Conservation (phyloP, 2,888 invertebrate species). For the Buathra laborator region DNA sequence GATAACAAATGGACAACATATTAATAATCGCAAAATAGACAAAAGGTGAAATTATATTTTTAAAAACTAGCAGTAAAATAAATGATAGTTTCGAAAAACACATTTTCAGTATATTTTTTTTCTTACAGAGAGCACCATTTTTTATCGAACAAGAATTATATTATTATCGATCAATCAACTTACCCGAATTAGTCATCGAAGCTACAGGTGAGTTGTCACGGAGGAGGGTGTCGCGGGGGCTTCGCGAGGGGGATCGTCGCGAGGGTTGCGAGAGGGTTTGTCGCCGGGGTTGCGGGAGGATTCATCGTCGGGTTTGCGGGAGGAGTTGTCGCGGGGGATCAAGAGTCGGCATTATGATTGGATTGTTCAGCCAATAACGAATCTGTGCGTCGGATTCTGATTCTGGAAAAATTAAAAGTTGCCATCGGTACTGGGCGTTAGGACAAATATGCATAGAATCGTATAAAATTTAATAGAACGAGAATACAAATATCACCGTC, state of each 20-base stretch:
- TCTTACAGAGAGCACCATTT: too few species aligned
- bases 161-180: background rate
- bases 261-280: too few species aligned
- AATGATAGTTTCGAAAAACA: too few species aligned
- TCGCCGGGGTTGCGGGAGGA: background rate
- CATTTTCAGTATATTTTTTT: too few species aligned
- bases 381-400: background rate
- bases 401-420: background rate
- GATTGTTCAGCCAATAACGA: background rate
- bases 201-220: background rate
- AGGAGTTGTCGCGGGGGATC: background rate
- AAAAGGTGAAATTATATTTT: background rate
- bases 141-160: too few species aligned
- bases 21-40: background rate
- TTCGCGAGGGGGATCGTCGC: background rate
- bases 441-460: too few species aligned
- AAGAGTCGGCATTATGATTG: background rate
- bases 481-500: too few species aligned
- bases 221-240: too few species aligned
- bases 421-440: too few species aligned
- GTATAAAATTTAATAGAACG: too few species aligned
- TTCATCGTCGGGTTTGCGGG: background rate
- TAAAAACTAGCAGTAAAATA: too few species aligned
- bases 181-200: background rate
- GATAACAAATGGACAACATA: background rate